Evolutionary conservation across 2,888 invertebrate genomes (phyloP), one percentile per base, ranked within the genome.

Genomic region (Drosophila leonis): DNA sequence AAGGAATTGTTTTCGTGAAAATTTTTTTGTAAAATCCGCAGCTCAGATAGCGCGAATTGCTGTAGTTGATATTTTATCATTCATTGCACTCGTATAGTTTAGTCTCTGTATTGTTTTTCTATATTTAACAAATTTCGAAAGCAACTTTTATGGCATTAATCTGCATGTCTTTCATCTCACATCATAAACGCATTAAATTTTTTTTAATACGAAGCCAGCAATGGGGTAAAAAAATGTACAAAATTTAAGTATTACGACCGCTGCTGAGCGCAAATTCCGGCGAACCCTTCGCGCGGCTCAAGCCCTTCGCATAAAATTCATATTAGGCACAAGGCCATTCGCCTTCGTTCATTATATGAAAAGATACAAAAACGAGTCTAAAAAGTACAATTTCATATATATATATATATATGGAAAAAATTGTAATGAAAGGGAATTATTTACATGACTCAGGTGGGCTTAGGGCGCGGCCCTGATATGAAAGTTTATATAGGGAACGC

Each of bases 321-420:
- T 87, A 85, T 86, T 86, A 86, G 85, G 87, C 83, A 78, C 85
- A 85, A 85, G 83, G 87, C 83, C 85, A 46, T 55, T 68, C 41
- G 54, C 59, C 60, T 70, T 72, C 59, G 56, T 46, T 72, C 70
- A 57, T 75, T 65, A 64, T 75, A 72, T 61, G 64, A 52, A 55
- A 52, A 72, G 80, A 82, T 76, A 78, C 60, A 72, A 75, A 61
- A 68, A 56, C 33, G 55, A 69, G 42, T 49, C 42, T 20, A 60
- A 78, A 80, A 37, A 46, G 13, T 71, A 46, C 80, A 83, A 76
- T 72, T 67, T 60, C 61, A 70, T 75, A 71, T 61, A 78, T n/a
- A 54, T 37, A 27, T 10, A 52, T 10, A 33, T 33, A 33, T 27
- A 13, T 12, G 24, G 60, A 65, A 74, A 72, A 78, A 71, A 72